Evolutionary conservation across 1,140 invertebrate species (phyloP).

Genomic region (Oncopodura yosiiana): DNA sequence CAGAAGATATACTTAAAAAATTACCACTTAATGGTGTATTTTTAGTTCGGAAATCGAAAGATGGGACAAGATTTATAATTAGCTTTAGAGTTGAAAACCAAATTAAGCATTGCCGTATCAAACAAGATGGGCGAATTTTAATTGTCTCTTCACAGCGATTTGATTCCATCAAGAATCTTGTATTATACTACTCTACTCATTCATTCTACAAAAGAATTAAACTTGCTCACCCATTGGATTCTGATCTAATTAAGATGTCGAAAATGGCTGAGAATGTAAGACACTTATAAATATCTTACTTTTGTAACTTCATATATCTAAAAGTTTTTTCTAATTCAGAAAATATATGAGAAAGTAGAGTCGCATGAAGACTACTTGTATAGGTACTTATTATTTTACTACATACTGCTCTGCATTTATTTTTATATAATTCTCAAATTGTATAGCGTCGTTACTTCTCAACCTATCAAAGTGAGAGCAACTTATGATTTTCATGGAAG

Average conservation of each 20-base stretch:
- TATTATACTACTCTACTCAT: conserved; percentile 78
- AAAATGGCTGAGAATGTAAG: too few species aligned
- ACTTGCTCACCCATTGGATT: conserved; percentile 46
- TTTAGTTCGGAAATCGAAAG: conserved; percentile 70
- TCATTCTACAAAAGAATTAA: conserved; percentile 83
- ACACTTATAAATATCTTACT: too few species aligned
- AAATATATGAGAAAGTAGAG: too few species aligned
- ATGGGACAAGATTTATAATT: conserved; percentile 61
- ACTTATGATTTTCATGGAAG: neutral
- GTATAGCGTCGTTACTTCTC: neutral
- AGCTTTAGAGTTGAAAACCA: conserved; percentile 67
- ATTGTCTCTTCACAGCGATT: conserved; percentile 81
- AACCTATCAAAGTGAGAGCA: neutral
- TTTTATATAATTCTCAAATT: neutral
- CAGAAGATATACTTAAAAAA: conserved; percentile 74
- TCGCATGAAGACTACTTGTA: neutral
- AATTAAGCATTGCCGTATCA: conserved; percentile 91
- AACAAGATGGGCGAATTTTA: conserved; percentile 78
- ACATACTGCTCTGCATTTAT: neutral
- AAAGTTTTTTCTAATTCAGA: too few species aligned
- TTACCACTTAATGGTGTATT: conserved; percentile 81
- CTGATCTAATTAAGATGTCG: too few species aligned
- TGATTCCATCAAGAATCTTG: conserved; percentile 81
- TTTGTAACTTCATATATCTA: too few species aligned
- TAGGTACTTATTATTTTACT: neutral